These are phyloP conservation scores for Sphaeramia orbicularis DNA, from an alignment of 2,797 vertebrate species.

Conservation along the genomic window DNA sequence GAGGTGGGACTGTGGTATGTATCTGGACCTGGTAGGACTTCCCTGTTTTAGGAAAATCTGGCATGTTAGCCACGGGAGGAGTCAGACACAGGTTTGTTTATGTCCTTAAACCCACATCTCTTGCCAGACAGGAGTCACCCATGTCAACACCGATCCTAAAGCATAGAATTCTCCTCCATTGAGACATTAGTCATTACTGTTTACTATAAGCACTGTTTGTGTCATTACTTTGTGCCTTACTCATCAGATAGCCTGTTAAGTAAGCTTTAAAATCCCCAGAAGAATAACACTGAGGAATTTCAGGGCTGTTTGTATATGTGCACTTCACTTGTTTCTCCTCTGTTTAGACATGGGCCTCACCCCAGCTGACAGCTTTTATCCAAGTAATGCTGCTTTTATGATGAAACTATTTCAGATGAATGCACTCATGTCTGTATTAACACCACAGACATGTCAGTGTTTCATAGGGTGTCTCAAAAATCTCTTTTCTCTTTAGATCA, in stretches of 20 bases:
- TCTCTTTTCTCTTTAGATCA: too few relatives aligned
- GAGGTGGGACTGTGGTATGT: neutral
- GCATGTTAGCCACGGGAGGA: constrained; percentile 32
- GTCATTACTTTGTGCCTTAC: constrained; percentile 61
- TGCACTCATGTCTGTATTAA: too few relatives aligned
- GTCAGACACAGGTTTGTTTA: constrained; percentile 74
- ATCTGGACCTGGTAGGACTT: constrained; percentile 13
- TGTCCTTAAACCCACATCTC: constrained; percentile 76
- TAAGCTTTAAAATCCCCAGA: constrained; percentile 58
- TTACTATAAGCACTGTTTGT: constrained; percentile 61
- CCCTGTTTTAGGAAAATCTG: constrained; percentile 32
- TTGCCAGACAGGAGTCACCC: constrained; percentile 78
- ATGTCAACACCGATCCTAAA: constrained; percentile 71
- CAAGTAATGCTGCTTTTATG: constrained; percentile 48
- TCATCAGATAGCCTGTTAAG: constrained; percentile 69
- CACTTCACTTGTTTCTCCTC: constrained; percentile 37
- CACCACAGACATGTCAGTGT: too few relatives aligned
- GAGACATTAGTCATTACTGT: constrained; percentile 77
- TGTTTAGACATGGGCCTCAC: constrained; percentile 72
- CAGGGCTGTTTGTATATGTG: constrained; percentile 41
- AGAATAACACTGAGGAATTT: constrained; percentile 64
- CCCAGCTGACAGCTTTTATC: constrained; percentile 67
- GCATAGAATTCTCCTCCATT: constrained; percentile 66
- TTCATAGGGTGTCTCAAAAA: too few relatives aligned
- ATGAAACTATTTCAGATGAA: neutral